Base-by-base conservation (phyloP, 1,140 invertebrate genomes). In the Drosophila cardini region DNA sequence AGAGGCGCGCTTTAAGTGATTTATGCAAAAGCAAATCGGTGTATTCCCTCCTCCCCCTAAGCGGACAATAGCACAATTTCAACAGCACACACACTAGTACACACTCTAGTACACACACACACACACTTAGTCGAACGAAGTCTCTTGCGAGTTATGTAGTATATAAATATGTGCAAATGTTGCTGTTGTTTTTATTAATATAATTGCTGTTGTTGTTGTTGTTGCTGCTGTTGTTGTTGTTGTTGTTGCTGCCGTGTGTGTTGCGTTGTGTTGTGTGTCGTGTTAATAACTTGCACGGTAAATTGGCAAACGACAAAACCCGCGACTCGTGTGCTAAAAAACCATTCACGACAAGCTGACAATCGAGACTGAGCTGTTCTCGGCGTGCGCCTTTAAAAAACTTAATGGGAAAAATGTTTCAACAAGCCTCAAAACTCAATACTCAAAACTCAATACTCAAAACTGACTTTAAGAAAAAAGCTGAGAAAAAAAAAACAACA, bases 261-360 rank as follows among this genome's bases (percentile, higher is more conserved):
- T 50, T 60, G 55, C 40, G 36, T 52, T 60, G 56, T 43, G 60
- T 50, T 60, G 55, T 48, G 36, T 52, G 32, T 52, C 53, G 68
- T 72, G 69, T 84, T 75, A 80, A 80, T 85, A 82, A 87, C 71
- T 81, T 76, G 80, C 77, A 69, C 73, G 64, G 65, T 48, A 55
- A 26, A 11, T 61, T 48, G 16, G 56, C 46, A 38, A 42, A 56
- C 42, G 64, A n/a, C 21, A 26, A 26, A 55, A 64, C 55, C 56
- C 83, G 83, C 79, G 83, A 65, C 46, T 78, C 79, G 75, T 81
- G 72, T 86, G 83, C 83, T 86, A 86, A 86, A 86, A 87, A 79
- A 86, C 83, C 83, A 87, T 86, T 86, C 83, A 86, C 83, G 83
- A 78, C 83, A 87, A 86, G 83, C 83, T 86, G 83, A 86, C 83